Conservation (phyloP, 2,113 vertebrate species). For the Scomber scombrus region DNA sequence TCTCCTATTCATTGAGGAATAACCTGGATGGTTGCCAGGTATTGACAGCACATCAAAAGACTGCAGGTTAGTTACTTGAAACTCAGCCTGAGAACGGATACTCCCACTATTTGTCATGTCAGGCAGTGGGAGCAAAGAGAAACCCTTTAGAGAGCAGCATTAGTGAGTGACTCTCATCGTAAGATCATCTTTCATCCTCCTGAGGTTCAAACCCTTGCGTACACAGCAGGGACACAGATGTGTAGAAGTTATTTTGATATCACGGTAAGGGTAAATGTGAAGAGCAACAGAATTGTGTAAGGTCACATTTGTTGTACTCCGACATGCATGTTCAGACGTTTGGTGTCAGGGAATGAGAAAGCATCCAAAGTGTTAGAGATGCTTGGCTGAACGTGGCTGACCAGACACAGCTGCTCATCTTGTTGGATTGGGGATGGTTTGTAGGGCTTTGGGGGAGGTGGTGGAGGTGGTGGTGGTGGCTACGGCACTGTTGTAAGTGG, state of each 20-base stretch:
- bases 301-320: not conserved
- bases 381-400: not conserved
- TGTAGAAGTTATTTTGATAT: constrained; percentile 4
- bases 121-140: not conserved
- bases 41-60: not conserved
- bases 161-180: not conserved
- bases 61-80: constrained; percentile 16
- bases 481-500: not conserved
- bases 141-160: constrained; percentile 26
- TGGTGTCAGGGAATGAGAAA: not conserved
- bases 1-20: constrained; percentile 13
- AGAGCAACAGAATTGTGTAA: not conserved
- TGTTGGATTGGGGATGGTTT: constrained; percentile 5
- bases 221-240: constrained; percentile 13
- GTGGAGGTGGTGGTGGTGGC: not conserved
- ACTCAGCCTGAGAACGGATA: not conserved
- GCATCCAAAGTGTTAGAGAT: constrained; percentile 2
- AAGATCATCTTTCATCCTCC: constrained; percentile 34
- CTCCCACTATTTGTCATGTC: not conserved
- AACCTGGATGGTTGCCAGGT: not conserved
- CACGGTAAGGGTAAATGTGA: not conserved
- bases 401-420: constrained; percentile 8
- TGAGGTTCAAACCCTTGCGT: not conserved
- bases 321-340: not conserved
- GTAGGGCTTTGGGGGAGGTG: not conserved